Percentiles rank a stretch among this genome's conserved stretches.
These are phyloP conservation scores for Platysteira castanea DNA, from an alignment of 2,113 vertebrate genomes.

Conservation along the genomic window DNA sequence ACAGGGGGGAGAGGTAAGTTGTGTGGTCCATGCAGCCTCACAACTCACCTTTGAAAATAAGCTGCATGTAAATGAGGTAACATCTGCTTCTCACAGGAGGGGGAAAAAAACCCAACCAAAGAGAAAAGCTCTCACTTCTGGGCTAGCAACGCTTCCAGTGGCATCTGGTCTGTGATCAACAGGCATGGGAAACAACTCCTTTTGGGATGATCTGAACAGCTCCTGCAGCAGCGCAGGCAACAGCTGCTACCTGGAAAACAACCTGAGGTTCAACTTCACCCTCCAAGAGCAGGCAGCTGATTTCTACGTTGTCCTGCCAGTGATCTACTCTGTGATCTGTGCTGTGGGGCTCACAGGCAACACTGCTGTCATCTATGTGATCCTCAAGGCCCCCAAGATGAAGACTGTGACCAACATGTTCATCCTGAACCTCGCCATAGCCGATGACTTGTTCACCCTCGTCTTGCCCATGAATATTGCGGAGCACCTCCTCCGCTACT, in stretches of 20 bases:
- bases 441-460: constrained; percentile 84
- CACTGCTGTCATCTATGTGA: constrained; percentile 86
- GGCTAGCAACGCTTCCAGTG: background rate
- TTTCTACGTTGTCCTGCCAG: constrained; percentile 80
- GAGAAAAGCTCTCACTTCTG: background rate
- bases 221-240: background rate
- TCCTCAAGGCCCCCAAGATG: constrained; percentile 89
- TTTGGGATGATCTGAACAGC: background rate
- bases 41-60: background rate
- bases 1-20: background rate
- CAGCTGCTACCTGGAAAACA: background rate
- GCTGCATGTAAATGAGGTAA: background rate
- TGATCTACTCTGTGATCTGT: constrained; percentile 86
- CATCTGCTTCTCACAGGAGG: background rate
- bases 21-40: background rate
- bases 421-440: constrained; percentile 86
- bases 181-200: constrained; percentile 60
- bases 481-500: constrained; percentile 84
- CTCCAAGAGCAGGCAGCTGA: constrained; percentile 57
- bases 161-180: background rate
- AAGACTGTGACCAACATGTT: constrained; percentile 92
- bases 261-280: constrained; percentile 12
- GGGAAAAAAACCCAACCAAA: no score
- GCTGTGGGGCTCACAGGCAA: constrained; percentile 86
- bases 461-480: constrained; percentile 87